Evolutionary conservation across 2,888 invertebrate genomes (phyloP).

Genomic region (Iselma pallidipennis): DNA sequence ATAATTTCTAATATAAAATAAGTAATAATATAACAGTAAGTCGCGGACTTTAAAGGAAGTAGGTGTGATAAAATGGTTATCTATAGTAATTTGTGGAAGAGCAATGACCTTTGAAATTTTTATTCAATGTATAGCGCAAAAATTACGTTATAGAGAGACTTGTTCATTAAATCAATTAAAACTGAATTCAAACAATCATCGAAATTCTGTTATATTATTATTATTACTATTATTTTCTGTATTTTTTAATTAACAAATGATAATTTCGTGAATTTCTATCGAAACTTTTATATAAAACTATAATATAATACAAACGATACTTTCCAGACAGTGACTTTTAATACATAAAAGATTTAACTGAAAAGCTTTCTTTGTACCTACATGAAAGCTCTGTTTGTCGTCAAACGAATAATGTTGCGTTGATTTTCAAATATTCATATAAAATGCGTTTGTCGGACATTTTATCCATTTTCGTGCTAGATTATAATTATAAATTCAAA

Average conservation of each 20-base stretch:
- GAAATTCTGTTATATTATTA: too few species aligned
- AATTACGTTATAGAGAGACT: not conserved
- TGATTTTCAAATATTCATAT: not conserved
- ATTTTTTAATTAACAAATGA: not conserved
- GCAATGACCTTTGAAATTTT: slow-evolving; percentile 3
- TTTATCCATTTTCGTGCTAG: not conserved
- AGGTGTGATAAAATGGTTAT: slow-evolving; percentile 7
- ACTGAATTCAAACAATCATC: too few species aligned
- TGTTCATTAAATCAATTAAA: too few species aligned
- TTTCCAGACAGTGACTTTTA: not conserved
- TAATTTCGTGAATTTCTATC: not conserved
- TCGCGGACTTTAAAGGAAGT: slow-evolving; percentile 2
- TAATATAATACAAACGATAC: too few species aligned
- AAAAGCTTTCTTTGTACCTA: not conserved
- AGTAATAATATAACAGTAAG: not conserved
- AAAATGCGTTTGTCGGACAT: not conserved
- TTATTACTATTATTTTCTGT: too few species aligned
- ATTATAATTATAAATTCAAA: not conserved
- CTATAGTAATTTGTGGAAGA: slow-evolving; percentile 4
- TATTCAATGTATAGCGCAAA: not conserved
- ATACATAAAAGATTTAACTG: not conserved
- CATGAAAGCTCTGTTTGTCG: not conserved
- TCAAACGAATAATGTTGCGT: not conserved
- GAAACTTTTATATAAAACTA: not conserved
- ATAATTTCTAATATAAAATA: not conserved